Base-by-base conservation (phyloP, 2,888 invertebrate species). In the Erebia ligea region DNA sequence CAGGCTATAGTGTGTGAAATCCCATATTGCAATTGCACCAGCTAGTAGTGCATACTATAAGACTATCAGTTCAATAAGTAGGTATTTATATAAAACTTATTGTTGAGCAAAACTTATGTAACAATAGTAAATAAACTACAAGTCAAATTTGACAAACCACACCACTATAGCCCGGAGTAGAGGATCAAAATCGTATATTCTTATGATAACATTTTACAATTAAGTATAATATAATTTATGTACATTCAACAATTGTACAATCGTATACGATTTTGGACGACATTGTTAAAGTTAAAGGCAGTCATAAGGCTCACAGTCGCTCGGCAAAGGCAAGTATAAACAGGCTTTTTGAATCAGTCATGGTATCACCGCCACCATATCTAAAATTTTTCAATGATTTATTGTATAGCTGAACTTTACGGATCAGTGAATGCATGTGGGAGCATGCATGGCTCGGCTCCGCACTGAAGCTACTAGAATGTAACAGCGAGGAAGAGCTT, bases 201-300 rank as follows among this genome's bases (percentile, higher is more conserved):
- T 25, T 17, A 54, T 52, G 50, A 25, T 25, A 48, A 25, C 19
- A 19, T n/a, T 15, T 50, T 50, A n/a, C 6, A 15, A 6, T 15
- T 2, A 50, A 45, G 45, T 45, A 45, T 45, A 45, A 13, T 45
- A 45, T 45, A 45, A 13, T 61, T 45, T 45, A 25, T n/a, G 21
- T 25, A 50, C 48, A 50, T 63, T 50, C 1, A 25, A 63, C 50
- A 21, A 50, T 25, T 21, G 50, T 50, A 63, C 34, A 19, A 63
- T 25, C 50, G 50, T 48, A 64, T 52, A 52, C 52, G 34, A 68
- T 71, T 71, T 62, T 71, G 73, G 75, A 75, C 73, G 72, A 68
- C 54, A 68, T 48, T 17, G 40, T 40, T 57, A 54, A 73, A 17
- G 40, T 40, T 57, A 54, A 73, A 75, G 71, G 70, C 72, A 13